Evolutionary conservation across 2,113 vertebrate genomes (phyloP).

Genomic region (Orientallactaga bullata): DNA sequence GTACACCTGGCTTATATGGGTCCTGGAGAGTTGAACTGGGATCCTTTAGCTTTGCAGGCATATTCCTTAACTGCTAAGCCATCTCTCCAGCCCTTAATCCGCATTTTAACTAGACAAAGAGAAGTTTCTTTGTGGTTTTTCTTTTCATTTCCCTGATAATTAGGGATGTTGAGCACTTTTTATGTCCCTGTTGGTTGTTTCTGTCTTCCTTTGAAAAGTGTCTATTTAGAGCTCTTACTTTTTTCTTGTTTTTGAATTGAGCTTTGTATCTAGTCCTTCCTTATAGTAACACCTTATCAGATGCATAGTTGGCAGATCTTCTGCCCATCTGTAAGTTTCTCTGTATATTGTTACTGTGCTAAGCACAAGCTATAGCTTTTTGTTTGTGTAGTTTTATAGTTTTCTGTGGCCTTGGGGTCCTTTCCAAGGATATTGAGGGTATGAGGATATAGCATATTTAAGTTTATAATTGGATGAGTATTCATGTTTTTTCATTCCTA

Average conservation of each 20-base stretch:
- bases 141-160: neutral
- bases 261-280: neutral
- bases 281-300: neutral
- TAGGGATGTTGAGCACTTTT: neutral
- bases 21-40: too few species aligned
- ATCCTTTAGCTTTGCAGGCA: too few species aligned
- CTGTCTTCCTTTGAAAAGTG: neutral
- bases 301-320: neutral
- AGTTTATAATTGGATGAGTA: neutral
- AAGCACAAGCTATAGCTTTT: neutral
- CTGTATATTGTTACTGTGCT: neutral
- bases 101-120: neutral
- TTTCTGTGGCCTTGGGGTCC: neutral
- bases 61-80: too few species aligned
- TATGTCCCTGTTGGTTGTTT: neutral
- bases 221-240: neutral
- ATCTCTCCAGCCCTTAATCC: too few species aligned
- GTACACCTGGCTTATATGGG: too few species aligned
- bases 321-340: neutral
- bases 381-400: neutral
- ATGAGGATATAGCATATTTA: neutral
- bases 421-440: neutral
- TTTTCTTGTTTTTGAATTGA: neutral
- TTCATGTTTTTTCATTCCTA: neutral
- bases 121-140: neutral